Percentiles rank a stretch among this genome's conserved stretches.
Evolutionary conservation across 2,888 invertebrate genomes (phyloP).

Genomic region (Trileptium ribeirensis): DNA sequence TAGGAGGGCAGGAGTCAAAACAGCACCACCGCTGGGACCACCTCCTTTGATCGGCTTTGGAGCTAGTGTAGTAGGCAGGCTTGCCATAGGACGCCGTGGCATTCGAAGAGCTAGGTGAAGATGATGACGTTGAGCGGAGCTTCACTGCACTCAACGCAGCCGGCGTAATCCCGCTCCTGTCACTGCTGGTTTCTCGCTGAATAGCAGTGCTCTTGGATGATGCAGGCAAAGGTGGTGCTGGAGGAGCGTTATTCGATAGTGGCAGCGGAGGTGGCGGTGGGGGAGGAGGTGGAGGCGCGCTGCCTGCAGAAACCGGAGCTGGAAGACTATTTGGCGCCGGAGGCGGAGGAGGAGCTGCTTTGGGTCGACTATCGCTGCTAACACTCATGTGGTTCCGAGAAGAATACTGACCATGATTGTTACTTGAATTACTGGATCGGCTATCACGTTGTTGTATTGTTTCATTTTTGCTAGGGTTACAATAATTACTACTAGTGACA

Average conservation of each 20-base stretch:
- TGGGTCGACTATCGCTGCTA: slow-evolving; percentile 32
- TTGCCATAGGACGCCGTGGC: too few relatives aligned
- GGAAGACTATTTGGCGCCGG: slow-evolving; percentile 61
- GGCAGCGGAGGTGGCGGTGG: slow-evolving; percentile 35
- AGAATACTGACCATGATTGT: too few relatives aligned
- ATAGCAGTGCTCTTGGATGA: slow-evolving; percentile 31
- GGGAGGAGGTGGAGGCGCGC: slow-evolving; percentile 65
- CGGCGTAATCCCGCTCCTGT: slow-evolving; percentile 37
- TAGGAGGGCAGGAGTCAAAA: not conserved
- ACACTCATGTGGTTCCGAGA: not conserved
- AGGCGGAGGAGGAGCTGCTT: slow-evolving; percentile 69
- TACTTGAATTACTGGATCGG: too few relatives aligned
- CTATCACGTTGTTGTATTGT: too few relatives aligned
- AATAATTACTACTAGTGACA: too few relatives aligned
- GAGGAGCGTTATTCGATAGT: slow-evolving; percentile 44
- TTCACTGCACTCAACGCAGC: slow-evolving; percentile 31
- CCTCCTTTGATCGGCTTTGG: not conserved
- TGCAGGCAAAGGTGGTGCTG: slow-evolving; percentile 47
- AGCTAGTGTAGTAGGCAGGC: too few relatives aligned
- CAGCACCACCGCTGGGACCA: not conserved
- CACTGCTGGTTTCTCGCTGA: slow-evolving; percentile 14
- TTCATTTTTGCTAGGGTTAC: too few relatives aligned
- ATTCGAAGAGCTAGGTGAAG: not conserved
- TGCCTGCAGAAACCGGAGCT: slow-evolving; percentile 64
- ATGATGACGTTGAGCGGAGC: not conserved